Conservation (phyloP, 2,113 vertebrate genomes). For the Triplophysa siluroides region DNA sequence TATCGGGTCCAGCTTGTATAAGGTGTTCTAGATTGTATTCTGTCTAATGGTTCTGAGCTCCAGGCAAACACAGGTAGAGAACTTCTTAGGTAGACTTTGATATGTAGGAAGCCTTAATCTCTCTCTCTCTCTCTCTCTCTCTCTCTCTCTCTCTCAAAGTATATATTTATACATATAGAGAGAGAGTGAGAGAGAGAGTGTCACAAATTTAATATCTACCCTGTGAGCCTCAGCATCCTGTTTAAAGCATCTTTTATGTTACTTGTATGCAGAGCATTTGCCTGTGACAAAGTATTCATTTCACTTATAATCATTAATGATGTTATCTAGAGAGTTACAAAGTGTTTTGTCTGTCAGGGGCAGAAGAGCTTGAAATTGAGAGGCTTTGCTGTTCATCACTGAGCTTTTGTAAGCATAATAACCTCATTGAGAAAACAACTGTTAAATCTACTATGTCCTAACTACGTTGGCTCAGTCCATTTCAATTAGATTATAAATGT, state of each 20-base stretch:
- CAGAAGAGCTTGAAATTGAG: conserved; percentile 27
- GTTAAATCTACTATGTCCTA: neutral
- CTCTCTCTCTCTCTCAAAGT: neutral
- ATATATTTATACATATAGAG: too few species aligned
- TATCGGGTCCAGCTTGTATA: neutral
- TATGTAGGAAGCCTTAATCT: conserved; percentile 32
- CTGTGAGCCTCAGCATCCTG: conserved; percentile 27
- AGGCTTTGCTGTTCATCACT: conserved; percentile 23
- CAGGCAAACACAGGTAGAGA: neutral
- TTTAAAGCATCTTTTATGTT: conserved; percentile 43
- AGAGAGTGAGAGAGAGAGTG: neutral
- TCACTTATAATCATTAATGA: conserved; percentile 44
- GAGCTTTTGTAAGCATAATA: conserved; percentile 30
- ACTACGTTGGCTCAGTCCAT: neutral
- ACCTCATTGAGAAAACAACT: conserved; percentile 13
- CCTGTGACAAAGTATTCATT: conserved; percentile 50
- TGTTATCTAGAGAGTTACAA: conserved; percentile 41
- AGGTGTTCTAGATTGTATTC: conserved; percentile 2
- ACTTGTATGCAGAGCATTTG: conserved; percentile 42
- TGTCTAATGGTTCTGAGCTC: conserved; percentile 27
- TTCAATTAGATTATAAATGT: neutral
- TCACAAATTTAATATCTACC: conserved; percentile 41
- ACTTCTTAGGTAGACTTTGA: conserved; percentile 18
- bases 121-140: neutral
- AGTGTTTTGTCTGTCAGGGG: conserved; percentile 38